Evolutionary conservation across 2,888 invertebrate species (phyloP).

Genomic region (Rhabditoides inermis): DNA sequence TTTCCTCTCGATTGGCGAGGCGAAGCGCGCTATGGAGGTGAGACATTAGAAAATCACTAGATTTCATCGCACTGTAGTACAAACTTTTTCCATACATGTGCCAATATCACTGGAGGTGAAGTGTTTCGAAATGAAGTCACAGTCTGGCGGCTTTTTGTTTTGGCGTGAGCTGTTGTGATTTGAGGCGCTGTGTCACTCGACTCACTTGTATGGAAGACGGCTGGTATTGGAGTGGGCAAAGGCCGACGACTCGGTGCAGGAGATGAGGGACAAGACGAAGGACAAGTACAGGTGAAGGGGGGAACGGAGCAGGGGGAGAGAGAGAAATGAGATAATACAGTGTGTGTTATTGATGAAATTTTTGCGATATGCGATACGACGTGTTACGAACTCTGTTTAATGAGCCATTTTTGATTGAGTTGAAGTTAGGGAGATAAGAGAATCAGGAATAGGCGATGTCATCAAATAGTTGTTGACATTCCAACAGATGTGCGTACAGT

Average conservation of each 20-base stretch:
- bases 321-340: no score
- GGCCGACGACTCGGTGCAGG: conserved; percentile 67
- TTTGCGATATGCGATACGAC: no score
- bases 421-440: no score
- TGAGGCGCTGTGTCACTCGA: conserved; percentile 66
- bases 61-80: background rate
- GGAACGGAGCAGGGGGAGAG: no score
- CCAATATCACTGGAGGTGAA: no score
- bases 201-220: conserved; percentile 86
- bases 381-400: no score
- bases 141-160: background rate
- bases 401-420: no score
- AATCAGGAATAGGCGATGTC: no score
- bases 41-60: conserved; percentile 60
- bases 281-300: conserved; percentile 37
- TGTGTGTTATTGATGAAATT: no score
- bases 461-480: no score
- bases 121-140: background rate
- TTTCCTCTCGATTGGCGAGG: conserved; percentile 68
- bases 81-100: no score
- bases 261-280: conserved; percentile 60
- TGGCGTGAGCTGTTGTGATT: background rate
- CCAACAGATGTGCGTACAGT: no score
- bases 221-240: conserved; percentile 89
- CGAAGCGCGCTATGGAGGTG: conserved; percentile 80